Evolutionary conservation across 2,113 vertebrate genomes (phyloP).

Genomic region (Microcebus murinus): DNA sequence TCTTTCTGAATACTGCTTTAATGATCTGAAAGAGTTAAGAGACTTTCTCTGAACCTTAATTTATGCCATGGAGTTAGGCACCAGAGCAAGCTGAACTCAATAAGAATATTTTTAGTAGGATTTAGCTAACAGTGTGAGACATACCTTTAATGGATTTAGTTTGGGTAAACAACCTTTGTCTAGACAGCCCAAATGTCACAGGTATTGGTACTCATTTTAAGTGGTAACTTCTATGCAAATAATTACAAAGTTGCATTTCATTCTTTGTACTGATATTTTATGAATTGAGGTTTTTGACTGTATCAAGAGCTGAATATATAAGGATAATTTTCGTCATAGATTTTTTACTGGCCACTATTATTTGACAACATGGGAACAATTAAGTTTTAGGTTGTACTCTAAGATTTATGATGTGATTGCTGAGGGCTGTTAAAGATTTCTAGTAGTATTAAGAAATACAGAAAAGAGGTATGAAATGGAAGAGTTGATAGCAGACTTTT

Average conservation of each 20-base stretch:
- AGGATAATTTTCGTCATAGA: neutral
- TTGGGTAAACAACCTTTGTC: conserved; percentile 83
- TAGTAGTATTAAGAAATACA: neutral
- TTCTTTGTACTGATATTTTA: conserved; percentile 64
- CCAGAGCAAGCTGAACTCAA: conserved; percentile 67
- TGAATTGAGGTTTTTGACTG: conserved; percentile 43
- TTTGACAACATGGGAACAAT: neutral
- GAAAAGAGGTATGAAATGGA: neutral
- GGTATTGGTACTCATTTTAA: conserved; percentile 80
- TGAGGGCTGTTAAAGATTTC: neutral
- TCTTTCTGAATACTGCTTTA: neutral
- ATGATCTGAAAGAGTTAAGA: conserved; percentile 75
- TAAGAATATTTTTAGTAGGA: conserved; percentile 78
- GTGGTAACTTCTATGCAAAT: conserved; percentile 78
- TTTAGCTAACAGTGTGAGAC: conserved; percentile 80
- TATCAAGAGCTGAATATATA: conserved; percentile 6
- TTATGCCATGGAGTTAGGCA: conserved; percentile 74
- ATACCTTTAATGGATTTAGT: conserved; percentile 82
- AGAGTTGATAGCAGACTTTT: neutral
- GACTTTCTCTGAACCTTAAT: conserved; percentile 66
- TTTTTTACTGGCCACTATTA: neutral
- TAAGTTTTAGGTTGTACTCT: neutral
- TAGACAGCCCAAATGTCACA: conserved; percentile 83
- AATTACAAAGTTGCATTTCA: conserved; percentile 69
- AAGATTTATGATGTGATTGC: neutral